Evolutionary conservation across 2,113 vertebrate species (phyloP), one percentile per base, ranked within the genome.

Genomic region (Oncorhynchus tshawytscha): DNA sequence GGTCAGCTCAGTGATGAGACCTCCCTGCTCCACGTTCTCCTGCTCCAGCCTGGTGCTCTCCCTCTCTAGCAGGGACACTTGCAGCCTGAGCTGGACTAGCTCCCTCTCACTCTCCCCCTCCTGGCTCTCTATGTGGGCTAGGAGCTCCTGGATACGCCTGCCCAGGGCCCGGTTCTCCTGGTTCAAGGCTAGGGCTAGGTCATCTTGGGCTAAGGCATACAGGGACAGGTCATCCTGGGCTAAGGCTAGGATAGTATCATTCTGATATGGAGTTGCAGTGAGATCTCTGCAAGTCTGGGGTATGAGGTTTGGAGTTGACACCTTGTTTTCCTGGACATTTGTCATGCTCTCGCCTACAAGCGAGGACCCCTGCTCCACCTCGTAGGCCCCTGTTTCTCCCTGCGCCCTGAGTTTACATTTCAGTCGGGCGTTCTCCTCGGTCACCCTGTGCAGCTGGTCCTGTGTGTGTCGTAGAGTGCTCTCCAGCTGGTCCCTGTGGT

Each of bases 131-230:
- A 83, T 82, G 70, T 88, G 85, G 75, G 25, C 24, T 70, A 91
- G 80, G 71, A 92, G 11, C 78, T 84, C 24, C 31, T 67, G 85
- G n/a, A 92, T 91, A 24, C 84, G 82, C 3, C 83, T 71, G 0
- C 85, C 88, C 78, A 94, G 73, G 20, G 88, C 90, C 16, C 88
- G 76, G 77, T 92, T 94, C 86, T 94, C 93, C 73, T 85, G 87
- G 77, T 94, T 92, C 62, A 92, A 74, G 7, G 87, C 88, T 34
- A 85, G 81, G 54, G 78, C 74, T 0, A 91, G 84, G 67, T 86
- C 85, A n/a, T 87, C 82, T 39, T 79, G 76, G n/a, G 64, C 20
- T 5, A 75, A 48, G 45, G 73, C 0, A 11, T 16, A 51, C 15
- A 77, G 68, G 73, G 67, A 67, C 57, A 18, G 7, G 5, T 82